These are phyloP conservation scores for Zalophus californianus DNA, from an alignment of 2,797 vertebrate genomes.

Conservation along the genomic window DNA sequence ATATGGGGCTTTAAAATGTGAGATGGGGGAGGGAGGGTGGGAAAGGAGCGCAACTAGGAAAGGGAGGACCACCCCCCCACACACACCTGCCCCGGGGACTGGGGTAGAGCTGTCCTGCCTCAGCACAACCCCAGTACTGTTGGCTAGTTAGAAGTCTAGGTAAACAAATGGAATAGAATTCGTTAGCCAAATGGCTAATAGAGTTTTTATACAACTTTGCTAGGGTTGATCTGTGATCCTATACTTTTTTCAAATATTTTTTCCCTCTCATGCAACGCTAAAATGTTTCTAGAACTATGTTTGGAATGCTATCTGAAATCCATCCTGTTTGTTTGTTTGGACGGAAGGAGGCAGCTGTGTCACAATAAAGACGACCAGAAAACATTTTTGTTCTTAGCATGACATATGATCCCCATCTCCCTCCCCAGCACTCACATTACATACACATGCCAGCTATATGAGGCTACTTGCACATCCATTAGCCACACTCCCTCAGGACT, in stretches of 20 bases:
- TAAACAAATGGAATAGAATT: not conserved
- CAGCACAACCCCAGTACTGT: not conserved
- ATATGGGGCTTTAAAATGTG: not conserved
- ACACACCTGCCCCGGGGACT: not conserved
- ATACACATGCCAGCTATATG: rapidly evolving
- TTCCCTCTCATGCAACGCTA: not conserved
- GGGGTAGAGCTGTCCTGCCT: not conserved
- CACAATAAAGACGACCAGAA: not conserved
- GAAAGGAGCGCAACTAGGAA: not conserved
- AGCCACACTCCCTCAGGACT: not conserved
- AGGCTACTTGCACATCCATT: too few species aligned
- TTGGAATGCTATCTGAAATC: not conserved
- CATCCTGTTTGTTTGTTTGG: not conserved
- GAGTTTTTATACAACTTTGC: not conserved
- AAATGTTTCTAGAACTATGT: not conserved
- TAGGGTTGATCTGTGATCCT: not conserved
- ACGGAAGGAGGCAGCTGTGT: not conserved
- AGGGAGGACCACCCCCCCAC: not conserved
- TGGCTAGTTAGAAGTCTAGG: not conserved
- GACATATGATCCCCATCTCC: not conserved
- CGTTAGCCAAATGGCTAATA: not conserved
- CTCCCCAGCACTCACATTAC: not conserved
- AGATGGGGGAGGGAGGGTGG: not conserved
- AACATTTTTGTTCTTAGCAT: not conserved
- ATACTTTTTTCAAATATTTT: not conserved